Base-by-base conservation (phyloP, 2,888 invertebrate genomes). In the Drosophila ezoana region DNA sequence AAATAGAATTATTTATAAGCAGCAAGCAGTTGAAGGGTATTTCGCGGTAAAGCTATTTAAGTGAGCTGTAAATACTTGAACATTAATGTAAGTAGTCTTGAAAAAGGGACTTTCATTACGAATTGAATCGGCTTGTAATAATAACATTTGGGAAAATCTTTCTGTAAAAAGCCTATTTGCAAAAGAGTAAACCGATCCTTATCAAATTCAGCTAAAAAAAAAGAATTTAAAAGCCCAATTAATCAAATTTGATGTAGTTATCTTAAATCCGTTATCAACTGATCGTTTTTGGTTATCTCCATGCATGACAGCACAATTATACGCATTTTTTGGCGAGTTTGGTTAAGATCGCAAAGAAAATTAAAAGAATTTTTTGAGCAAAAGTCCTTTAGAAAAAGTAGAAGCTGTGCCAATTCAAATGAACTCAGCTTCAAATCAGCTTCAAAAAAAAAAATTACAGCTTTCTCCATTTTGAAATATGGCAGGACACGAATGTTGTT, bases 21-120 rank as follows among this genome's bases (percentile, higher is more conserved):
- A 52, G 35, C 40, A 40, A 54, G 20, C 51, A 56, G 56, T 33
- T 70, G 53, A 75, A 75, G 54, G 72, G 38, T 48, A 44, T 49
- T 54, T 49, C 13, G 66, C 60, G 69, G 59, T 45, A 43, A 58
- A 59, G 16, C 40, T 41, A n/a, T 59, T 56, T 47, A 14, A 41
- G 6, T 45, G 20, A 44, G 13, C 35, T 41, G 18, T 14, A 13
- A 35, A 48, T 6, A 57, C 43, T 35, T 33, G 38, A 13, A 38
- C 14, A 16, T 38, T 23, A 6, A 51, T 37, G 23, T 6, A 48
- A 48, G 33, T 33, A 11, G 33, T 9, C 33, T 48, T 18, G 23
- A 38, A 51, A 38, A 52, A 13, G 16, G 14, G 38, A 40, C 40
- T 40, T 40, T 37, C 18, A 18, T 1, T 18, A 3, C 18, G 14